Conservation (phyloP, 2,113 vertebrate species). For the Eonycteris spelaea region DNA sequence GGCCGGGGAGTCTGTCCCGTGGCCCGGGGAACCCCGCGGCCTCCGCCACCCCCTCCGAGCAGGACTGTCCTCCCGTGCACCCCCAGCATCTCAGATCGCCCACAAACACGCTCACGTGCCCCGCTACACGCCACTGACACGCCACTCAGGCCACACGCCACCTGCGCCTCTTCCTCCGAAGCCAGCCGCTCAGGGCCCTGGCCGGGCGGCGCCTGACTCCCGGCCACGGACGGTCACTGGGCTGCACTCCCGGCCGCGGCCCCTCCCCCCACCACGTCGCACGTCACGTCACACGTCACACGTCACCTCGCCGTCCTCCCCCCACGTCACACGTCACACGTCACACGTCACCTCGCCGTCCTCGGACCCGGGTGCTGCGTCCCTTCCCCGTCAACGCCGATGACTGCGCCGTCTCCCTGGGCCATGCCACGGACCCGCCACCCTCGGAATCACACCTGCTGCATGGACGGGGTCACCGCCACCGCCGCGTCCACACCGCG, state of each 20-base stretch:
- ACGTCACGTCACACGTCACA: no score
- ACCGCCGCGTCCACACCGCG: rapidly evolving
- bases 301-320: no score
- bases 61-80: no score
- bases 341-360: not conserved
- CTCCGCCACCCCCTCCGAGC: no score
- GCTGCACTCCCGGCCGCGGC: not conserved
- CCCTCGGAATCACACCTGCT: not conserved
- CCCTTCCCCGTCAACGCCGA: not conserved
- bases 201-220: rapidly evolving
- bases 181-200: not conserved
- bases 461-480: not conserved
- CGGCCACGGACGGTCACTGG: no score
- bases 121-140: rapidly evolving
- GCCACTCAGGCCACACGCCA: rapidly evolving
- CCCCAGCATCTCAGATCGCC: no score
- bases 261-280: no score
- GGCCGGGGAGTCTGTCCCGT: no score
- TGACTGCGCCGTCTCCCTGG: not conserved
- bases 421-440: not conserved
- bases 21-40: no score
- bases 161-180: not conserved
- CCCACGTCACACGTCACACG: no score
- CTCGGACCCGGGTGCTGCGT: no score
- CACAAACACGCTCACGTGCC: no score